Conservation (phyloP, 2,797 vertebrate species). For the Oryzias sinensis region DNA sequence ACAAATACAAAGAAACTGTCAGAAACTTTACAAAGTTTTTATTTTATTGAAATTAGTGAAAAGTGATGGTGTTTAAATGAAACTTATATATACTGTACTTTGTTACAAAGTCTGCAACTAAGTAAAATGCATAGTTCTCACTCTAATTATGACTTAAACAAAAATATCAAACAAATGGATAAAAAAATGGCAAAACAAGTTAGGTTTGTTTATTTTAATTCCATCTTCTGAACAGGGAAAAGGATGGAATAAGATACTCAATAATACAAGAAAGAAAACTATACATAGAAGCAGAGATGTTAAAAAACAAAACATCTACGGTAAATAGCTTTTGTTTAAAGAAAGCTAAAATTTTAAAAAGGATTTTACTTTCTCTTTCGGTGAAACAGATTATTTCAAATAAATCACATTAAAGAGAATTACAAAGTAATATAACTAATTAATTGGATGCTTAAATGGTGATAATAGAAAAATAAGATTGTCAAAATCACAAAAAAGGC, state of each 20-base stretch:
- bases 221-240: too few species aligned
- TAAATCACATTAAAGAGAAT: constrained; percentile 2
- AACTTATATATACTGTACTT: constrained; percentile 34
- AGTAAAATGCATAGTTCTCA: constrained; percentile 19
- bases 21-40: constrained; percentile 23
- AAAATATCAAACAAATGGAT: not conserved
- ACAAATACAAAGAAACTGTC: too few species aligned
- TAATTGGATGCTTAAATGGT: not conserved
- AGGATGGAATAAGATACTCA: too few species aligned
- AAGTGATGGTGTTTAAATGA: constrained; percentile 42
- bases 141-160: constrained; percentile 8
- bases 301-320: too few species aligned
- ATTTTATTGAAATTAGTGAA: constrained; percentile 48
- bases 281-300: too few species aligned
- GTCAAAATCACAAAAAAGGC: too few species aligned
- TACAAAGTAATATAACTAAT: constrained; percentile 1
- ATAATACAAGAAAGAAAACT: too few species aligned
- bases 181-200: too few species aligned
- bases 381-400: constrained; percentile 19
- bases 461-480: constrained; percentile 6
- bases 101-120: constrained; percentile 13
- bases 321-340: constrained; percentile 8
- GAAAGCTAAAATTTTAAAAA: constrained; percentile 11
- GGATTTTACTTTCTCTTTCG: constrained; percentile 23
- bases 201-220: too few species aligned